Percentiles rank a stretch among this genome's conserved stretches.
Evolutionary conservation across 92 coral and sea anemone genomes (phyloP).

Genomic region (Parazoanthus darwini): DNA sequence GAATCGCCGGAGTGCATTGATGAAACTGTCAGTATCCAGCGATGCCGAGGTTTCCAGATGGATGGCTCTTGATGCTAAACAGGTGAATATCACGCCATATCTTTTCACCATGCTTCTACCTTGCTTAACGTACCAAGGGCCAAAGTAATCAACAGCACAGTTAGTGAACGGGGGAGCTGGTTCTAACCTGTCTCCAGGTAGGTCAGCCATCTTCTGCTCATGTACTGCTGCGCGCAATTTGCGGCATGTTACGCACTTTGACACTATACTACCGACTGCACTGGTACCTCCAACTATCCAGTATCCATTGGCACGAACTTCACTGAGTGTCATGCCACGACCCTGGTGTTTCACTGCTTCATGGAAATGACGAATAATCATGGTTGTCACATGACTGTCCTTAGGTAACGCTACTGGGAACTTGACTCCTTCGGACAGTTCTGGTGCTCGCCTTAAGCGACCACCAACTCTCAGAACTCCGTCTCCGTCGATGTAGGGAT

Average conservation of each 20-base stretch:
- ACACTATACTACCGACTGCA: slow-evolving; percentile 15
- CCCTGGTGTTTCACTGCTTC: slow-evolving; percentile 2
- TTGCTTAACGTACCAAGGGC: slow-evolving; percentile 18
- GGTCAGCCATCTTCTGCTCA: slow-evolving; percentile 3
- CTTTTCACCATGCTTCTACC: slow-evolving; percentile 13
- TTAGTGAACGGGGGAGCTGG: slow-evolving; percentile 38
- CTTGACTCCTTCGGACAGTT: slow-evolving; percentile 11
- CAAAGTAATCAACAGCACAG: not conserved
- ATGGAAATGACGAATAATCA: slow-evolving; percentile 50
- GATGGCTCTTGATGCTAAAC: slow-evolving; percentile 34
- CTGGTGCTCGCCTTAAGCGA: slow-evolving; percentile 33
- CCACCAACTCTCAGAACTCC: slow-evolving; percentile 56
- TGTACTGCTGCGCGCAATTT: slow-evolving; percentile 22
- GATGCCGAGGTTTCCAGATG: slow-evolving; percentile 16
- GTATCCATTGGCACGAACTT: slow-evolving; percentile 23
- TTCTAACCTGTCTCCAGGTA: slow-evolving; percentile 24
- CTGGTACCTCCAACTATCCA: slow-evolving; percentile 29
- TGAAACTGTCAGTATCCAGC: slow-evolving; percentile 32
- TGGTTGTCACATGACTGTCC: slow-evolving; percentile 29
- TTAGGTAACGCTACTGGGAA: slow-evolving; percentile 43
- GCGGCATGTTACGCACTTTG: slow-evolving; percentile 25
- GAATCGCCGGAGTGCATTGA: slow-evolving; percentile 29
- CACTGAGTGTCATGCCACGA: slow-evolving; percentile 1
- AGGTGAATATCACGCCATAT: slow-evolving; percentile 30
- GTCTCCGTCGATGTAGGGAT: slow-evolving; percentile 39